Evolutionary conservation across 2,797 vertebrate genomes (phyloP).

Genomic region (Eutrigla gurnardus): DNA sequence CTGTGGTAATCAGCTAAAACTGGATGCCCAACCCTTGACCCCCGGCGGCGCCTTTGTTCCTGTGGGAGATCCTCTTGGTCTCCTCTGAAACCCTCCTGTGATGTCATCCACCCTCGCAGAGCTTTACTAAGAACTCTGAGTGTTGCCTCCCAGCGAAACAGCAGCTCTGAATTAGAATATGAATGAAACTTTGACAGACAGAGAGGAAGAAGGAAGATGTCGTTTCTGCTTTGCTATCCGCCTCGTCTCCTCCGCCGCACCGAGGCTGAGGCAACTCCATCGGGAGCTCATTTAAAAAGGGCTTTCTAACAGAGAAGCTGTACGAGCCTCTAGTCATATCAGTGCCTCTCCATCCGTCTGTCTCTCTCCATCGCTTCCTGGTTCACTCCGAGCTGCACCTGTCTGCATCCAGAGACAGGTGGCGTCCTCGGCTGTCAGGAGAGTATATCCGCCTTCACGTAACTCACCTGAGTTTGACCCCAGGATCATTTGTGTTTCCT

Average conservation of each 20-base stretch:
- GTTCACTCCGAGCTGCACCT: conserved; percentile 55
- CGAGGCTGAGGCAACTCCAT: conserved; percentile 46
- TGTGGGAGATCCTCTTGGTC: conserved; percentile 44
- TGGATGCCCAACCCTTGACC: conserved; percentile 31
- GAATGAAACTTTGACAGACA: conserved; percentile 63
- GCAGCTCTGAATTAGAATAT: conserved; percentile 59
- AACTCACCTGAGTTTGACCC: too few species aligned
- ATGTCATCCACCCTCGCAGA: conserved; percentile 35
- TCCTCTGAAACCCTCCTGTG: conserved; percentile 51
- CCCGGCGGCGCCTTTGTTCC: conserved; percentile 33
- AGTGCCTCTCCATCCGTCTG: conserved; percentile 27
- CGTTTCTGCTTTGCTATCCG: conserved; percentile 32
- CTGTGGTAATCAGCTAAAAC: conserved; percentile 59
- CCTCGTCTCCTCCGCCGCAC: conserved; percentile 36
- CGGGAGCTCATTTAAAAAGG: conserved; percentile 67
- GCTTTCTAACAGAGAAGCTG: conserved; percentile 47
- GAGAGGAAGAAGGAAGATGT: conserved; percentile 46
- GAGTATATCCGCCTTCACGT: conserved; percentile 17
- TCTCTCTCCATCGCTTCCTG: conserved; percentile 31
- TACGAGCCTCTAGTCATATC: conserved; percentile 44
- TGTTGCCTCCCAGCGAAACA: conserved; percentile 50
- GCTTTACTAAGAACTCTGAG: conserved; percentile 36
- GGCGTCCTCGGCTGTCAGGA: conserved; percentile 36
- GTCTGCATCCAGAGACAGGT: conserved; percentile 64
- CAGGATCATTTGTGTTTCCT: too few species aligned